phyloP scores from a whole-genome alignment of 2,797 vertebrate species.

The Spinus pinus region DNA sequence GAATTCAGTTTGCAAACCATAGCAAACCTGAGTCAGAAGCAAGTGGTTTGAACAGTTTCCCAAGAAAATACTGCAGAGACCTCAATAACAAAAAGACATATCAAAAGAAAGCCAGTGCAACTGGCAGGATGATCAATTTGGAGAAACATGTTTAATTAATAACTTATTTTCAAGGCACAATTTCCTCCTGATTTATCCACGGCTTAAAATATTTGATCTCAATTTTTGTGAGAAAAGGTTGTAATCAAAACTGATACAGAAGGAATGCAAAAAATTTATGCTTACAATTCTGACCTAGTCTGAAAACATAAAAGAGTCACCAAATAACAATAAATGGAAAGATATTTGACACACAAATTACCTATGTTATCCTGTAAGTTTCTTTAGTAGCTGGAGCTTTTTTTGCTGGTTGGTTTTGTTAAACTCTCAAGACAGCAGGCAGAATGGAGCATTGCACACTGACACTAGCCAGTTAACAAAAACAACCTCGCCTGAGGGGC shows the following conservation, averaged over 20 bases:
- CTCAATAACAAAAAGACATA: neutral
- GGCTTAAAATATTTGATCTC: neutral
- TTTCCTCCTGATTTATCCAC: neutral
- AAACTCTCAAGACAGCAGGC: neutral
- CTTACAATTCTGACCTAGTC: neutral
- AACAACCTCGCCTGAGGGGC: fast-evolving
- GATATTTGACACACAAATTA: neutral
- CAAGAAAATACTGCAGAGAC: neutral
- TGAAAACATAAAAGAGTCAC: neutral
- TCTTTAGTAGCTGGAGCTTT: neutral
- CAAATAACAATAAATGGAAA: neutral
- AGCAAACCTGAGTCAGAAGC: neutral
- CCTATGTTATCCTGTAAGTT: neutral
- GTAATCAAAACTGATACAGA: neutral
- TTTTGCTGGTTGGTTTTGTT: neutral
- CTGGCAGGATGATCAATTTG: neutral
- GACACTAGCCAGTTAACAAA: neutral
- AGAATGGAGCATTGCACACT: neutral
- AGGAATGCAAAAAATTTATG: neutral
- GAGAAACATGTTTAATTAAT: neutral
- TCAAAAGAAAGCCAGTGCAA: neutral
- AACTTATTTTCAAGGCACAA: neutral
- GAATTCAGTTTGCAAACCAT: neutral
- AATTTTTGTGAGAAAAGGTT: neutral
- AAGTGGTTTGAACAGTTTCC: neutral